Conservation (phyloP, 2,113 vertebrate genomes). For the Vombatus ursinus region DNA sequence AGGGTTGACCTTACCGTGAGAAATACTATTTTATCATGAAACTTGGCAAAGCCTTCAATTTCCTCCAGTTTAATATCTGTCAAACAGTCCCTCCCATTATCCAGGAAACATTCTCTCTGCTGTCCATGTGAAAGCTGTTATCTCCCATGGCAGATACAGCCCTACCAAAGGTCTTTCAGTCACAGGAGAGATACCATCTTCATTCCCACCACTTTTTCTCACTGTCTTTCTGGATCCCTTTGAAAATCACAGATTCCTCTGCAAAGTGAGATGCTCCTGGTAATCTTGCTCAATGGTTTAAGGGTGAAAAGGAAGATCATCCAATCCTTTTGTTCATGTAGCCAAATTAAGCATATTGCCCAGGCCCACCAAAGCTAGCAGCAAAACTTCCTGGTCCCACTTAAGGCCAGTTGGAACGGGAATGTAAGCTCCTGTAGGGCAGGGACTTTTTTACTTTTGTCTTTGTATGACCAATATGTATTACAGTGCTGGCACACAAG, state of each 20-base stretch:
- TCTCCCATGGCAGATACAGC: constrained; percentile 72
- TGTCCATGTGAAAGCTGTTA: constrained; percentile 74
- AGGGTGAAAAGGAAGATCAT: constrained; percentile 36
- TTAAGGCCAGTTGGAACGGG: background rate
- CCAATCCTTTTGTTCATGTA: background rate
- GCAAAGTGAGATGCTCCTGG: constrained; percentile 31
- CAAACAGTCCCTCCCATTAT: constrained; percentile 68
- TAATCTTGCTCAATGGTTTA: constrained; percentile 25
- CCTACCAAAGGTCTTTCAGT: constrained; percentile 7
- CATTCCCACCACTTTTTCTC: constrained; percentile 40
- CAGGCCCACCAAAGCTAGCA: constrained; percentile 12
- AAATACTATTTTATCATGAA: constrained; percentile 76
- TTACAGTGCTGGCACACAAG: background rate
- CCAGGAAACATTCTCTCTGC: constrained; percentile 74
- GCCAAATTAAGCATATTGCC: background rate
- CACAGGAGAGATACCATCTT: constrained; percentile 56
- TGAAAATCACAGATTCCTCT: constrained; percentile 57
- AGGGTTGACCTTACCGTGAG: constrained; percentile 76
- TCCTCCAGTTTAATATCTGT: constrained; percentile 73
- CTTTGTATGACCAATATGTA: background rate
- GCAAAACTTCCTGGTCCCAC: constrained; percentile 16
- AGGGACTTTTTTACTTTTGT: constrained; percentile 32
- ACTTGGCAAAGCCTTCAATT: constrained; percentile 74
- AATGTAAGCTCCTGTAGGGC: constrained; percentile 17
- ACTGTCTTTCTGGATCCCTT: constrained; percentile 37